Evolutionary conservation across 92 coral and sea anemone genomes (phyloP).

Genomic region (Epizoanthus ramosus): DNA sequence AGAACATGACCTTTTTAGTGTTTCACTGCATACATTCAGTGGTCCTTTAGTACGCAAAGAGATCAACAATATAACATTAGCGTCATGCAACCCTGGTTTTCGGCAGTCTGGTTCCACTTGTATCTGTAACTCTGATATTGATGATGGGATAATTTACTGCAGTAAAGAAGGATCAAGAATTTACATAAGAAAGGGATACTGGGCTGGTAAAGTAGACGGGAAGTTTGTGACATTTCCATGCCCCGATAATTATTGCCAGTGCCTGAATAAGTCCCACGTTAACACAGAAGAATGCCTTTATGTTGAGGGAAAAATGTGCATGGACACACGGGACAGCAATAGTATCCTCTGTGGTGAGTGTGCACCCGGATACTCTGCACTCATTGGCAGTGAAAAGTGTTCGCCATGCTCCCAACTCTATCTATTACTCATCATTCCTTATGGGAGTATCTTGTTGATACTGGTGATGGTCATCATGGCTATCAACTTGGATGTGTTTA

Average conservation of each 20-base stretch:
- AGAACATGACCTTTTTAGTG: constrained; percentile 59
- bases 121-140: constrained; percentile 65
- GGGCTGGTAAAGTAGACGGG: constrained; percentile 80
- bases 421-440: constrained; percentile 62
- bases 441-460: constrained; percentile 53
- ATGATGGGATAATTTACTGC: constrained; percentile 74
- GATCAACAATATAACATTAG: constrained; percentile 54
- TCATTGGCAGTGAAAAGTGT: constrained; percentile 77
- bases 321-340: constrained; percentile 41
- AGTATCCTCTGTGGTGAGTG: constrained; percentile 90
- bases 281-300: constrained; percentile 63
- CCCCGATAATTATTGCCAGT: constrained; percentile 82
- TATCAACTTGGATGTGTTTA: constrained; percentile 80
- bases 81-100: constrained; percentile 85
- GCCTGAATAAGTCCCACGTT: constrained; percentile 39
- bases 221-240: constrained; percentile 76
- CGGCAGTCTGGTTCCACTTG: constrained; percentile 49
- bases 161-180: constrained; percentile 65
- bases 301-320: constrained; percentile 47
- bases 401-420: constrained; percentile 57
- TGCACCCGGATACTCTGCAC: constrained; percentile 52
- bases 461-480: constrained; percentile 71
- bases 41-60: constrained; percentile 55
- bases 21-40: constrained; percentile 66
- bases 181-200: constrained; percentile 77